These are phyloP conservation scores for Diploptera punctata DNA, from an alignment of 2,888 invertebrate species.

Conservation along the genomic window DNA sequence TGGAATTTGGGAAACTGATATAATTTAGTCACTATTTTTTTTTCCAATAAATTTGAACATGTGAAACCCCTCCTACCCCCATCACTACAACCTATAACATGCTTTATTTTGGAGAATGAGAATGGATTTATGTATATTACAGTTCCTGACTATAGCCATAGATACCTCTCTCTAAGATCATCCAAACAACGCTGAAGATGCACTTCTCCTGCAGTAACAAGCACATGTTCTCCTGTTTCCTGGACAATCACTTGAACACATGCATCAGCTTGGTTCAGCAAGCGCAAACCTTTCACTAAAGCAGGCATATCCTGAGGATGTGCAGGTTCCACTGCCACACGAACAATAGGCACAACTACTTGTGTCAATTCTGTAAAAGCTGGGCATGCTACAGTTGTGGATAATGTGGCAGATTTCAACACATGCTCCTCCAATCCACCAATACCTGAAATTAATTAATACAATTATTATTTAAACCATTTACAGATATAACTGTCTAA, in stretches of 20 bases:
- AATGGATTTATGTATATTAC: too few species aligned
- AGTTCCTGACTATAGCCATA: not conserved
- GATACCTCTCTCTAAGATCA: slow-evolving; percentile 74
- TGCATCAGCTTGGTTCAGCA: slow-evolving; percentile 93
- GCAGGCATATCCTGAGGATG: slow-evolving; percentile 77
- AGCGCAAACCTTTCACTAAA: slow-evolving; percentile 69
- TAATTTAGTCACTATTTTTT: too few species aligned
- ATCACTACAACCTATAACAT: too few species aligned
- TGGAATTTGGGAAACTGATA: too few species aligned
- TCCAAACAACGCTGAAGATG: slow-evolving; percentile 95
- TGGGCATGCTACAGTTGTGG: slow-evolving; percentile 80
- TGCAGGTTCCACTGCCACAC: slow-evolving; percentile 91
- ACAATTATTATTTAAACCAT: too few species aligned
- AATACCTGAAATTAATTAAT: slow-evolving; percentile 63
- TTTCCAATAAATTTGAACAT: too few species aligned
- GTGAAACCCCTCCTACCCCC: too few species aligned
- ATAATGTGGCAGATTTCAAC: slow-evolving; percentile 89
- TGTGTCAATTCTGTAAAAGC: slow-evolving; percentile 84
- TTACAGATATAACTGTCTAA: too few species aligned
- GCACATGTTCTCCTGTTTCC: slow-evolving; percentile 93
- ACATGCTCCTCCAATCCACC: slow-evolving; percentile 85
- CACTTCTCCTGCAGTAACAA: slow-evolving; percentile 96
- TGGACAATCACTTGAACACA: slow-evolving; percentile 90
- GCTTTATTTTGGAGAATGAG: too few species aligned
- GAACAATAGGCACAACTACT: slow-evolving; percentile 84